Evolutionary conservation across 2,888 invertebrate genomes (phyloP).

Genomic region (Stenichneumon culpator): DNA sequence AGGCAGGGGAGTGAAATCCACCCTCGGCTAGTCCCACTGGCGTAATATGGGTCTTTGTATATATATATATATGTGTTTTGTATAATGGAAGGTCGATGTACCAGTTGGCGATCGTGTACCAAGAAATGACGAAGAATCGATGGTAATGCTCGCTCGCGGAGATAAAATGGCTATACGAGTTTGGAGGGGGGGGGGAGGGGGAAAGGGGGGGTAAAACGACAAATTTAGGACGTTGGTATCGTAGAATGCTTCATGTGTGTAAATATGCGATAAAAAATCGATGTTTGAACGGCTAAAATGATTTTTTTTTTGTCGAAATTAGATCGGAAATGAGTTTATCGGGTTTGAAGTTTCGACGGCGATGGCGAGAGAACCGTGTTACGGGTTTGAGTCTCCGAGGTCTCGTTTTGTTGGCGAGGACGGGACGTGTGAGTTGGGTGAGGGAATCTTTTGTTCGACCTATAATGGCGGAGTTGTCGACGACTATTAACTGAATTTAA

Average conservation of each 20-base stretch:
- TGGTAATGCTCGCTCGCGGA: neutral
- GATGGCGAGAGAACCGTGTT: neutral
- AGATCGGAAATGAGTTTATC: neutral
- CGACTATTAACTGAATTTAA: too few relatives aligned
- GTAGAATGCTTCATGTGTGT: neutral
- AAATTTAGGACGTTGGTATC: neutral
- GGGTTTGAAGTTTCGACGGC: neutral
- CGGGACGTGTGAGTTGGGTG: neutral
- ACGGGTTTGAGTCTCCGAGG: neutral
- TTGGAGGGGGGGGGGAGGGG: neutral
- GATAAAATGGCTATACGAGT: neutral
- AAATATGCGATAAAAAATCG: neutral
- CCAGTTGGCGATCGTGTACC: constrained; percentile 9
- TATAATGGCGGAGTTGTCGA: too few relatives aligned
- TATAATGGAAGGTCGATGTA: constrained; percentile 20
- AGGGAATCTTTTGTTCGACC: too few relatives aligned
- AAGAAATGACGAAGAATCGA: constrained; percentile 9
- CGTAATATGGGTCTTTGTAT: neutral
- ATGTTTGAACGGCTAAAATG: neutral
- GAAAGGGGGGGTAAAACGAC: neutral
- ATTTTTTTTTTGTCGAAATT: neutral
- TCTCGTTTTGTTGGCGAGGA: neutral
- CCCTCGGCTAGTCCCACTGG: constrained; percentile 11
- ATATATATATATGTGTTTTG: neutral
- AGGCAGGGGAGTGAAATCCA: neutral